A percentile compares a stretch with the other conserved stretches of the same genome.
These are phyloP conservation scores for Micrastur ruficollis DNA, from an alignment of 2,797 vertebrate species.

Conservation along the genomic window DNA sequence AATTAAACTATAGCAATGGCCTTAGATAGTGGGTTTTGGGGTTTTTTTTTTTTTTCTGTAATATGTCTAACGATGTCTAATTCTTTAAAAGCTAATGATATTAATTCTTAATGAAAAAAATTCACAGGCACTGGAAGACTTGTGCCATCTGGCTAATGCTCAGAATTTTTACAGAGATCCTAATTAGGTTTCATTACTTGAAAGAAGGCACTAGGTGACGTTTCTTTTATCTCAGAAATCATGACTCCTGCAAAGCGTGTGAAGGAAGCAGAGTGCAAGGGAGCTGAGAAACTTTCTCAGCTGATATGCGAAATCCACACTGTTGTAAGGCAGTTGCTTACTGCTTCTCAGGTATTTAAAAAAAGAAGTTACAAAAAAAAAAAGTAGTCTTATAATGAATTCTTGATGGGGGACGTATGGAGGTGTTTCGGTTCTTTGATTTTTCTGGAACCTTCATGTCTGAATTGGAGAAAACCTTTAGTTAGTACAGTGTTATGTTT, in stretches of 20 bases:
- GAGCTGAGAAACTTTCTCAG: background rate
- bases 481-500: background rate
- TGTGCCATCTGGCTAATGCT: background rate
- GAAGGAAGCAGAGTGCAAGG: background rate
- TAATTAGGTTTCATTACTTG: background rate
- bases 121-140: background rate
- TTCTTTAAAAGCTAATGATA: background rate
- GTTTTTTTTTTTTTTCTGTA: background rate
- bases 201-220: background rate
- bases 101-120: background rate
- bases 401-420: too few relatives aligned
- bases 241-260: background rate
- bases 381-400: background rate
- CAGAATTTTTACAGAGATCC: background rate
- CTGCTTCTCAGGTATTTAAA: background rate
- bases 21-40: background rate
- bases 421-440: background rate
- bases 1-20: background rate
- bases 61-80: background rate
- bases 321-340: background rate
- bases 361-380: background rate
- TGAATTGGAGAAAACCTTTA: background rate
- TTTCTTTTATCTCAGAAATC: background rate
- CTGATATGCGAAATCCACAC: background rate
- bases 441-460: background rate